Conservation (phyloP, 1,140 invertebrate species). For the Apis mellifera region DNA sequence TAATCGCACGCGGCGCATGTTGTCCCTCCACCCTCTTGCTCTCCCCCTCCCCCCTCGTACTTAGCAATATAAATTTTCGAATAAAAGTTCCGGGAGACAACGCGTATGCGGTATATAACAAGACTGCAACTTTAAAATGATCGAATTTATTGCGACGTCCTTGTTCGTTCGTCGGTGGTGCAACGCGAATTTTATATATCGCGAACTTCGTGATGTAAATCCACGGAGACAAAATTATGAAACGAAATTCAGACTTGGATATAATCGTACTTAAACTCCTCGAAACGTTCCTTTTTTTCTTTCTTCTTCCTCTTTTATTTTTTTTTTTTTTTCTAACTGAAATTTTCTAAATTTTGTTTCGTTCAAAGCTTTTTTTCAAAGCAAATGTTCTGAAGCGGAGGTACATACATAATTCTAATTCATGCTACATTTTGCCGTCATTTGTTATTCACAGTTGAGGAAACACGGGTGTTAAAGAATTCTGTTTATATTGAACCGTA, state of each 20-base stretch:
- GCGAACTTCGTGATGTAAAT: constrained; percentile 25
- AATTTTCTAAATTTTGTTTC: too few species aligned
- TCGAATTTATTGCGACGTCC: constrained; percentile 33
- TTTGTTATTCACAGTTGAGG: too few species aligned
- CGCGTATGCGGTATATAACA: background rate
- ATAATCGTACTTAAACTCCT: background rate
- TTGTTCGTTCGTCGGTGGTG: background rate
- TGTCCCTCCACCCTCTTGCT: too few species aligned
- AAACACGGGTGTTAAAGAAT: too few species aligned
- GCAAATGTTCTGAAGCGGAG: too few species aligned
- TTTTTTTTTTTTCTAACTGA: background rate
- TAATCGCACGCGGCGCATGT: background rate
- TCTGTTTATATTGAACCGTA: too few species aligned
- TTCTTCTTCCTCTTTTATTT: background rate
- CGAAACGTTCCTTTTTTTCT: background rate
- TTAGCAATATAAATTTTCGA: constrained; percentile 29
- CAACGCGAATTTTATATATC: constrained; percentile 10
- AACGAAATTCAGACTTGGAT: constrained; percentile 6
- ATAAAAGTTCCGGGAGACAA: constrained; percentile 17
- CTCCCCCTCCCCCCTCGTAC: background rate
- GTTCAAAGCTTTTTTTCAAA: too few species aligned
- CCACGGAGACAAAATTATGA: constrained; percentile 31
- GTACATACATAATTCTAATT: too few species aligned
- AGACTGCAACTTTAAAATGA: constrained; percentile 41
- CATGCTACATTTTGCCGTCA: too few species aligned